Evolutionary conservation across 64 coral and sea anemone species (phyloP), one percentile per base, ranked within the genome.

Genomic region (Platygyra sinensis): DNA sequence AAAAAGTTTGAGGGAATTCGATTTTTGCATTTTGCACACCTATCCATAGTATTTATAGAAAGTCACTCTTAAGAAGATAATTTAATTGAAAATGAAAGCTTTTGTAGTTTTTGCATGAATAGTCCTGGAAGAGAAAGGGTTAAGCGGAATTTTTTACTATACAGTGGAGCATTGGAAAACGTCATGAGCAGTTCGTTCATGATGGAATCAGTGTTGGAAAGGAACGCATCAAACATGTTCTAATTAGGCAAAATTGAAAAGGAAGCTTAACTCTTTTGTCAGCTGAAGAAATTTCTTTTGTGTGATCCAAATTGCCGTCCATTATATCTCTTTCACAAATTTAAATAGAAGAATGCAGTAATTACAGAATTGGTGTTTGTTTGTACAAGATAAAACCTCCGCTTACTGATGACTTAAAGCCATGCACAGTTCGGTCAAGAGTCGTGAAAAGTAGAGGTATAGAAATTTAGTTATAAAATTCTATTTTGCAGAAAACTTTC

Each of bases 331-430:
- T 49, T 77, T 77, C 49, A 54, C 12, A 55, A 57, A 79, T 79
- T 51, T 11, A 79, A 79, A 57, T 79, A 24, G 10, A 79, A 79
- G 76, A 27, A 79, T 28, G 19, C 22, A 2, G 57, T 79, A 79
- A 79, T 79, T 57, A 79, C 76, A 27, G 76, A 79, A 79, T 79
- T n/a, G 51, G 24, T 51, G 24, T 79, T 55, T 79, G 76, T 79
- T 79, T 79, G 76, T 29, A 1, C 6, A 57, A 57, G 2, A 2
- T 15, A 46, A 46, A 46, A 30, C 27, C 11, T 73, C 71, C 0
- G 36, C 36, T 77, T 5, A 77, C 8, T 1, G 74, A 8, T 42
- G 5, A 46, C 42, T 76, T 20, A 76, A n/a, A 50, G 74, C 29
- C 71, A 33, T 0, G 29, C 71, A 73, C 14, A 30, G 8, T 14